phyloP scores from a whole-genome alignment of 2,113 vertebrate species.

The Myotis yumanensis region DNA sequence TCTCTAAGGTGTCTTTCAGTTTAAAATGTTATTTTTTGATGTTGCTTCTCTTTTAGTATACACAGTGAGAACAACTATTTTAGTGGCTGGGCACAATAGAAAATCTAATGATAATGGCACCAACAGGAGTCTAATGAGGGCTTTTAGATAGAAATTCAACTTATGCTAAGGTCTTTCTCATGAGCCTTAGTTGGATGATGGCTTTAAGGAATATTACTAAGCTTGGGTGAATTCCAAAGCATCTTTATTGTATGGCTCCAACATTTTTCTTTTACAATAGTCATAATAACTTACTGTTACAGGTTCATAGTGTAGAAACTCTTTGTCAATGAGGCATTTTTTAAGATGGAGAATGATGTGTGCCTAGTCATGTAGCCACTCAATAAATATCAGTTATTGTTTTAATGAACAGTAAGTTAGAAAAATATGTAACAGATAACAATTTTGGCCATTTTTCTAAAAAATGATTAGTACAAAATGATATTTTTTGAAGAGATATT shows the following conservation, averaged over 20 bases:
- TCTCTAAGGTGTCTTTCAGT: conserved; percentile 6
- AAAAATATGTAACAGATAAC: not conserved
- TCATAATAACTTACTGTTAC: not conserved
- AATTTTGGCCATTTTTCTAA: not conserved
- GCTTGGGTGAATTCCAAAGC: conserved; percentile 7
- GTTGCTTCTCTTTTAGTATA: conserved; percentile 54
- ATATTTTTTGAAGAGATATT: not conserved
- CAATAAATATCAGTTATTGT: not conserved
- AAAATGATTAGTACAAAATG: not conserved
- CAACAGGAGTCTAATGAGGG: conserved; percentile 43
- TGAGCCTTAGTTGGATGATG: not conserved
- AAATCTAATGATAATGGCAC: conserved; percentile 55
- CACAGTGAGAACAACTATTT: conserved; percentile 45
- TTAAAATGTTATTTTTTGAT: conserved; percentile 18
- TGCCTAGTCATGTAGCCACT: not conserved
- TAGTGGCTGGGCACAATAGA: conserved; percentile 1
- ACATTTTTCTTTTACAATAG: not conserved
- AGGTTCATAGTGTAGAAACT: conserved; percentile 2
- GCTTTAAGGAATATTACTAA: conserved; percentile 36
- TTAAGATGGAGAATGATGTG: not conserved
- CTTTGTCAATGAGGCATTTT: not conserved
- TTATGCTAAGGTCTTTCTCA: conserved; percentile 36
- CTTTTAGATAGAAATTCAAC: conserved; percentile 43
- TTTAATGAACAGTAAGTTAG: not conserved
- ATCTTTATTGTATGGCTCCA: not conserved